phyloP scores from a whole-genome alignment of 2,797 vertebrate species.

The Mus spretus region DNA sequence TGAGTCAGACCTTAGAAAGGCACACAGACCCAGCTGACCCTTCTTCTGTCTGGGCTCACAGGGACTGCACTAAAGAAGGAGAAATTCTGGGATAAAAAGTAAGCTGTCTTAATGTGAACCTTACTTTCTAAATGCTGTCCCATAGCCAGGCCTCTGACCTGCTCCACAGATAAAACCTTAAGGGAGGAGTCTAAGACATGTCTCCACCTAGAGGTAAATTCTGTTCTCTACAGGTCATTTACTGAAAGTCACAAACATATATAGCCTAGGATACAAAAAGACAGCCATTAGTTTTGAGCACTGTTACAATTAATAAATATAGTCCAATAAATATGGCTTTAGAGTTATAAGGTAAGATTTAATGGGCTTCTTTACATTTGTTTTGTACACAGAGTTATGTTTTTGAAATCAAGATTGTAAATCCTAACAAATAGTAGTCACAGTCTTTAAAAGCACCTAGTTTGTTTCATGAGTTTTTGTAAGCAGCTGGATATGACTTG shows the following conservation, averaged over 20 bases:
- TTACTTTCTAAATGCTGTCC: background rate
- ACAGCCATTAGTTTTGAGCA: background rate
- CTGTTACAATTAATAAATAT: background rate
- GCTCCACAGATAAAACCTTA: background rate
- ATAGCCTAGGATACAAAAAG: background rate
- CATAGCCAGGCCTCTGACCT: background rate
- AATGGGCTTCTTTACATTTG: slow-evolving; percentile 21
- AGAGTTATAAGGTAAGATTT: background rate
- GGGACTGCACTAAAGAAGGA: background rate
- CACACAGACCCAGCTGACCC: background rate
- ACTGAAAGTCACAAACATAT: background rate
- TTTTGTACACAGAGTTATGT: background rate
- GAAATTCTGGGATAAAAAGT: background rate
- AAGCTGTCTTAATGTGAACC: background rate
- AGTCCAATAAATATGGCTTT: background rate
- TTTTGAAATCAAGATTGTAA: slow-evolving; percentile 38
- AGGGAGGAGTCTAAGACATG: background rate
- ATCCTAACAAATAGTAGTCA: background rate
- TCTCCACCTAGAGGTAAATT: background rate
- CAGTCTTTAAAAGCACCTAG: background rate
- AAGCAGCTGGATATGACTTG: slow-evolving; percentile 22
- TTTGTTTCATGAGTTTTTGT: background rate
- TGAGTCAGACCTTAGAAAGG: background rate
- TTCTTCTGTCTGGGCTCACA: background rate
- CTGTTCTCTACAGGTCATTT: background rate